phyloP scores from a whole-genome alignment of 2,888 invertebrate species.

The Nowickia ferox region DNA sequence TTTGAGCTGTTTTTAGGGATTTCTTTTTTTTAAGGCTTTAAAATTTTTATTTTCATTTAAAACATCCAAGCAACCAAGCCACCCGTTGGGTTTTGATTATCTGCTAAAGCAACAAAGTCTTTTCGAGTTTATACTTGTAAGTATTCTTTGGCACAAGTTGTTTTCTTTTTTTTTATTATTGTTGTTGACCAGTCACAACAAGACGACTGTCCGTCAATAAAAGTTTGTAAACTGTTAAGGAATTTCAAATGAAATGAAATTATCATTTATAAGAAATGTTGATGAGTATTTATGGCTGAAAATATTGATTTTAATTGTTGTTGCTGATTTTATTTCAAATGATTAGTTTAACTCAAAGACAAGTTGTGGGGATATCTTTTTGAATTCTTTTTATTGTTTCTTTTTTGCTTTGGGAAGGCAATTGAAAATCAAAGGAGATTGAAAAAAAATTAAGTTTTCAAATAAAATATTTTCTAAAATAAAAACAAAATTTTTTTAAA shows the following conservation, averaged over 20 bases:
- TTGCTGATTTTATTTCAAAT: constrained; percentile 16
- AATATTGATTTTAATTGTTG: constrained; percentile 54
- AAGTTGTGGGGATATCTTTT: no score
- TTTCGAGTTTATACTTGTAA: constrained; percentile 19
- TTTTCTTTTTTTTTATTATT: constrained; percentile 7
- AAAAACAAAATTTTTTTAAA: no score
- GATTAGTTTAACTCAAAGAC: background rate
- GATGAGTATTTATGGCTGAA: constrained; percentile 53
- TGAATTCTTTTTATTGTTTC: background rate
- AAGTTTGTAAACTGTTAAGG: constrained; percentile 20
- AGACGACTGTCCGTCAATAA: constrained; percentile 10
- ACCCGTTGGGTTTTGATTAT: constrained; percentile 74
- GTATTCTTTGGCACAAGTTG: constrained; percentile 46
- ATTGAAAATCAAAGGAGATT: no score
- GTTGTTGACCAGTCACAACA: background rate
- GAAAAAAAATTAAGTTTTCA: no score
- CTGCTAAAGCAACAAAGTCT: constrained; percentile 69
- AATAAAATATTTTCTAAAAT: no score
- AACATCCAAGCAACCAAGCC: constrained; percentile 62
- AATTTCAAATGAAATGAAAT: constrained; percentile 44
- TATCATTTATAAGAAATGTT: constrained; percentile 43
- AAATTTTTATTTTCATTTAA: constrained; percentile 51
- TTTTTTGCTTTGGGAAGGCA: background rate
- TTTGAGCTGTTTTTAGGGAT: background rate
- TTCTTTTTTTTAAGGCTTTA: constrained; percentile 36